These are phyloP conservation scores for Drosophila bocqueti DNA, from an alignment of 1,140 invertebrate genomes.

Conservation along the genomic window DNA sequence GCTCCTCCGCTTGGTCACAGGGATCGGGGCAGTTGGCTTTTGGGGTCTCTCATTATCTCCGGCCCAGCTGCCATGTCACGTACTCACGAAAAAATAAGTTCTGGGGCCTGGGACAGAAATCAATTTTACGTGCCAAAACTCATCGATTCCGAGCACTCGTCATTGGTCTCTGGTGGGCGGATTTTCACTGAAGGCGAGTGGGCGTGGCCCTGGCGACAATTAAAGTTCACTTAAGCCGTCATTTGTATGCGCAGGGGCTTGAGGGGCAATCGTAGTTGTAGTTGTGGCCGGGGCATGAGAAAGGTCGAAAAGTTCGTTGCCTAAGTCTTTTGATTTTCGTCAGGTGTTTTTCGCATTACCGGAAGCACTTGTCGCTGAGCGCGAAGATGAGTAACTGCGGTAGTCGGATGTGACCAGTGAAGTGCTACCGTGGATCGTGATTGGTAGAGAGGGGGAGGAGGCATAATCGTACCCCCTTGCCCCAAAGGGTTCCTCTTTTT, in stretches of 20 bases:
- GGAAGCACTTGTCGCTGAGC: conserved; percentile 50
- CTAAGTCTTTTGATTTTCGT: conserved; percentile 71
- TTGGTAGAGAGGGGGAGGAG: neutral
- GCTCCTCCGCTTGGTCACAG: conserved; percentile 4
- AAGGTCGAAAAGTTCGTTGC: conserved; percentile 73
- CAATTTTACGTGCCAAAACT: conserved; percentile 48
- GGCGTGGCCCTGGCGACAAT: conserved; percentile 42
- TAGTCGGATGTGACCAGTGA: conserved; percentile 31
- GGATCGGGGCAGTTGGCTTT: conserved; percentile 4
- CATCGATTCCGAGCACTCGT: conserved; percentile 30
- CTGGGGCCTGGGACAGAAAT: conserved; percentile 39
- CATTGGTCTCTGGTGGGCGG: conserved; percentile 5
- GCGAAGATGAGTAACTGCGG: conserved; percentile 41
- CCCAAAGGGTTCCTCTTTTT: conserved; percentile 1
- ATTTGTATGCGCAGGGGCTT: conserved; percentile 30
- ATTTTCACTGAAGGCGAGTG: conserved; percentile 24
- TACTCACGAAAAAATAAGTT: conserved; percentile 49
- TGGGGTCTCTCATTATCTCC: conserved; percentile 36
- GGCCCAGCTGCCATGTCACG: conserved; percentile 44
- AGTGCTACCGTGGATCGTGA: conserved; percentile 44
- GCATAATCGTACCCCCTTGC: neutral
- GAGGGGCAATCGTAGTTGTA: neutral
- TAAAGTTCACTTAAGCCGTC: conserved; percentile 52
- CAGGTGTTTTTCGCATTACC: conserved; percentile 46
- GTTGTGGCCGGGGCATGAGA: conserved; percentile 26